phyloP scores from a whole-genome alignment of 2,113 vertebrate species.

The Salvator merianae region DNA sequence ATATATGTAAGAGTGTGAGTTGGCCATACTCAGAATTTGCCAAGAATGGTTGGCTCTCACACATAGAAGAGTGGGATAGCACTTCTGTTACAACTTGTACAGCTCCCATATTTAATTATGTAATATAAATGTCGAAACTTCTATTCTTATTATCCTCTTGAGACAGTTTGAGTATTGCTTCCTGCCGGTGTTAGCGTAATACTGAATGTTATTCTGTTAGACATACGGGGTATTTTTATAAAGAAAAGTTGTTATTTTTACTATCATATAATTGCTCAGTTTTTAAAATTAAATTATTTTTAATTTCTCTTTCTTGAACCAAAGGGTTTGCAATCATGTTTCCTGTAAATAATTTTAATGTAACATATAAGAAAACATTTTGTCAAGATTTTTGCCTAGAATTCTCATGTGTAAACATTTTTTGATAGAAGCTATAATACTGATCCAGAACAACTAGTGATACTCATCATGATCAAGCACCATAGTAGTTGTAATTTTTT shows the following conservation, averaged over 20 bases:
- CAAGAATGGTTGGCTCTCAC: too few species aligned
- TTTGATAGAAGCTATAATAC: neutral
- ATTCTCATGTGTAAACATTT: neutral
- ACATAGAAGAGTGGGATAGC: too few species aligned
- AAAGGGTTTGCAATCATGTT: neutral
- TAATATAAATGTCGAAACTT: neutral
- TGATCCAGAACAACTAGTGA: neutral
- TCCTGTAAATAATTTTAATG: neutral
- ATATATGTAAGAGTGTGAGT: too few species aligned
- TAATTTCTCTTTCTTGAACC: neutral
- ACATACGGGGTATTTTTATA: too few species aligned
- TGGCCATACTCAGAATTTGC: too few species aligned
- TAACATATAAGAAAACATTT: neutral
- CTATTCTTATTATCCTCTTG: neutral
- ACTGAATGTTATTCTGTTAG: too few species aligned
- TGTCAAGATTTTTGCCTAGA: neutral
- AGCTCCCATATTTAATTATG: slow-evolving; percentile 10
- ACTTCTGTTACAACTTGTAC: too few species aligned
- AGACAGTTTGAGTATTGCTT: neutral
- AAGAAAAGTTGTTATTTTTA: neutral
- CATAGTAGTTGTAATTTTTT: neutral
- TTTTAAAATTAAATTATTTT: neutral
- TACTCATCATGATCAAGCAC: neutral
- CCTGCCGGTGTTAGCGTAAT: neutral
- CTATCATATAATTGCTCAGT: neutral